A percentile compares a stretch with the other conserved stretches of the same genome.
These are phyloP conservation scores for Heliconius melpomene DNA, from an alignment of 1,140 invertebrate genomes.

Conservation along the genomic window DNA sequence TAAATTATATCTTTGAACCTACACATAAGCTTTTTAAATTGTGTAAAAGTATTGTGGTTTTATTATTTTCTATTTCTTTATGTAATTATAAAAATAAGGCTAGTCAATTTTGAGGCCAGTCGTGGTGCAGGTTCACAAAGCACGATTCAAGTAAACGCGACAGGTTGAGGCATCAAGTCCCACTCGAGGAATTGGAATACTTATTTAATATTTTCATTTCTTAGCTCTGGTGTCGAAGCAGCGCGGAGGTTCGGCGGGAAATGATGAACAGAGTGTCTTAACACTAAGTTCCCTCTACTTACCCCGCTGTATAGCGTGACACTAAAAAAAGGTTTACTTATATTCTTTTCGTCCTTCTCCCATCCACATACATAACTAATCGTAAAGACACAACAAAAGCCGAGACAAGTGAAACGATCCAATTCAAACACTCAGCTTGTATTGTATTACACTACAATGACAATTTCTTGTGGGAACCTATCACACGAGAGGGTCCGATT, in stretches of 20 bases:
- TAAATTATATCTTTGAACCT: neutral
- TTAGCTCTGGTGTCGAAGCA: no score
- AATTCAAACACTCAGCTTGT: constrained; percentile 18
- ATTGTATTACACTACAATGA: constrained; percentile 32
- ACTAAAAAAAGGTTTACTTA: neutral
- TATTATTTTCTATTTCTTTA: neutral
- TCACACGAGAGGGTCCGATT: constrained; percentile 51
- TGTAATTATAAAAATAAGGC: no score
- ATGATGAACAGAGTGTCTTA: no score
- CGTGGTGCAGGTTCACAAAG: no score
- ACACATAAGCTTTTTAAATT: neutral
- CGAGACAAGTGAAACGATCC: constrained; percentile 2
- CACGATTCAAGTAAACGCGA: no score
- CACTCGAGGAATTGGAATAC: no score
- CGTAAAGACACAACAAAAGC: neutral
- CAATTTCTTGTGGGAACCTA: constrained; percentile 47
- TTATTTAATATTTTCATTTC: no score
- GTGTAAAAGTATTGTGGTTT: neutral
- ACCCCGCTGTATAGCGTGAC: no score
- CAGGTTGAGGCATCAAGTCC: no score
- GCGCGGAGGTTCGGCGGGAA: no score
- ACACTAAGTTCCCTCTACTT: no score
- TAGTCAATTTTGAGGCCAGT: no score
- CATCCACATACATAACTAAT: neutral
- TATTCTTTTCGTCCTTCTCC: neutral